These are phyloP conservation scores for Diprion similis DNA, from an alignment of 1,140 invertebrate species.

Conservation along the genomic window DNA sequence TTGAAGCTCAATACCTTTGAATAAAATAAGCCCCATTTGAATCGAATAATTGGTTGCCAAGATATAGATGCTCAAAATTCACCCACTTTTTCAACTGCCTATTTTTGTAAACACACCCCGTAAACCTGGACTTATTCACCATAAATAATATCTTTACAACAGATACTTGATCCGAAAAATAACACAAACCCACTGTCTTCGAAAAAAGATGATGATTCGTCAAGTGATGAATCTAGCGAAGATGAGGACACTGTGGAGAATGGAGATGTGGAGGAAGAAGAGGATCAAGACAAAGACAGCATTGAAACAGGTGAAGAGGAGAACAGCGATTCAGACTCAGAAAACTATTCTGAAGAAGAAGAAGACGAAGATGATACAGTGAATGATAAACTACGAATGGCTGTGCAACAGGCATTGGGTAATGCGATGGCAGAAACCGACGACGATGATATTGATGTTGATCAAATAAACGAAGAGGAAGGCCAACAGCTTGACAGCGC, in stretches of 20 bases:
- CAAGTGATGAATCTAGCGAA: conserved; percentile 36
- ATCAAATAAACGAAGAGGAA: conserved; percentile 78
- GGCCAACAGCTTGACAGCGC: conserved; percentile 75
- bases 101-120: no score
- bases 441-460: conserved; percentile 76
- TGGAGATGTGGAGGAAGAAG: conserved; percentile 46
- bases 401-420: conserved; percentile 70
- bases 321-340: conserved; percentile 43
- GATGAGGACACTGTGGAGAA: conserved; percentile 36
- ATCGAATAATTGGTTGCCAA: no score
- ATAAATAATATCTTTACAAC: conserved; percentile 20
- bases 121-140: no score
- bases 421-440: conserved; percentile 65
- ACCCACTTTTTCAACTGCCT: no score
- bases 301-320: conserved; percentile 52
- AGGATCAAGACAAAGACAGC: conserved; percentile 48
- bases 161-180: conserved; percentile 70
- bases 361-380: conserved; percentile 68
- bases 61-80: no score
- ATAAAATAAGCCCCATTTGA: no score
- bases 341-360: conserved; percentile 49
- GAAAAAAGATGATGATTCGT: conserved; percentile 45
- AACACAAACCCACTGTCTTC: conserved; percentile 65
- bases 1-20: no score
- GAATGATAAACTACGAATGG: conserved; percentile 70